phyloP scores from a whole-genome alignment of 2,113 vertebrate genomes.

The Oriolus oriolus region DNA sequence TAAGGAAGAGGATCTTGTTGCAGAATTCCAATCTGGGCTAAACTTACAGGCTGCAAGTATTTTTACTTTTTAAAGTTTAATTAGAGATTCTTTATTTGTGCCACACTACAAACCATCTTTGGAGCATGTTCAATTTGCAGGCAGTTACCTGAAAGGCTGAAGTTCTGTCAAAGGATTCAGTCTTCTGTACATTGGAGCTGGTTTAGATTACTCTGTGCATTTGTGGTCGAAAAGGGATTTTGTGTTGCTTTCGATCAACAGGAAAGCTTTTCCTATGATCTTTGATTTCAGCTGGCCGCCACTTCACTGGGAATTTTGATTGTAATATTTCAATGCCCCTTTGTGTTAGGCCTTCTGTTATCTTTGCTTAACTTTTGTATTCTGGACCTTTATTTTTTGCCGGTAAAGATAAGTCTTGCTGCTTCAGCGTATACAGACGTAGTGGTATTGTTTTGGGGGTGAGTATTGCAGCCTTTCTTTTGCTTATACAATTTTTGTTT shows the following conservation, averaged over 20 bases:
- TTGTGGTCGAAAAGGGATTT: not conserved
- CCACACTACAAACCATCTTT: not conserved
- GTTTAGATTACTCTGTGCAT: not conserved
- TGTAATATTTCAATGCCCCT: not conserved
- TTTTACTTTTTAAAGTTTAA: not conserved
- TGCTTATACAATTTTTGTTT: not conserved
- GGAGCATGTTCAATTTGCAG: not conserved
- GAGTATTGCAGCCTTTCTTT: not conserved
- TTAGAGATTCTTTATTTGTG: not conserved
- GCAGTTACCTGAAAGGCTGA: not conserved
- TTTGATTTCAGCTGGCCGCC: conserved; percentile 32
- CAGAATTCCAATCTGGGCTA: not conserved
- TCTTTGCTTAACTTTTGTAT: not conserved
- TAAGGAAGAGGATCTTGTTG: not conserved
- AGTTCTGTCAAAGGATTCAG: not conserved
- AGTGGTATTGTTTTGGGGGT: not conserved
- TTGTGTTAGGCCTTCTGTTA: not conserved
- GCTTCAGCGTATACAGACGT: not conserved
- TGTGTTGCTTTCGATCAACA: not conserved
- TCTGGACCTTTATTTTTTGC: not conserved
- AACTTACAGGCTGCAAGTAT: not conserved
- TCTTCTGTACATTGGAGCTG: not conserved
- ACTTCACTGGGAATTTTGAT: conserved; percentile 4
- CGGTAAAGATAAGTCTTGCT: not conserved
- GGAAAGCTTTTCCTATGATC: not conserved